Evolutionary conservation across 1,140 invertebrate species (phyloP).

Genomic region (Zaprionus davidi): DNA sequence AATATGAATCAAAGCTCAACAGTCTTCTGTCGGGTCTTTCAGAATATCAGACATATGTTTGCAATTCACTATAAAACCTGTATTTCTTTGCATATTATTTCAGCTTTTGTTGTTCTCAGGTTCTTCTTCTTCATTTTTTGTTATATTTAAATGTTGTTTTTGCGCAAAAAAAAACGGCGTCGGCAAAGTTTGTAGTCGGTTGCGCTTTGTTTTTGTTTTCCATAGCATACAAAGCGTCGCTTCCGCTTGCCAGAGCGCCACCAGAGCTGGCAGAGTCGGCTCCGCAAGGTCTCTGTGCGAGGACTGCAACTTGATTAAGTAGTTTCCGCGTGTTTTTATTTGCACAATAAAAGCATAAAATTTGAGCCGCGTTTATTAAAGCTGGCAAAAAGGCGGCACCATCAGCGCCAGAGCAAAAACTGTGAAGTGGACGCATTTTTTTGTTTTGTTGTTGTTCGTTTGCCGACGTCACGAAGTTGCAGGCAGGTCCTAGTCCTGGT

Average conservation of each 20-base stretch:
- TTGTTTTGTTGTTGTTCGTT: neutral
- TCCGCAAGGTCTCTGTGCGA: conserved; percentile 17
- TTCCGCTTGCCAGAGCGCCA: conserved; percentile 42
- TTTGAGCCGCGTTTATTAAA: conserved; percentile 52
- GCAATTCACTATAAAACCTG: neutral
- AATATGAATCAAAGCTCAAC: too few relatives aligned
- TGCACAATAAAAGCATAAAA: conserved; percentile 79
- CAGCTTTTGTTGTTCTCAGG: conserved; percentile 64
- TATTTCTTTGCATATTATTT: conserved; percentile 52
- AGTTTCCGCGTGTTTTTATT: conserved; percentile 80
- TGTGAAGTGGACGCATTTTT: conserved; percentile 54
- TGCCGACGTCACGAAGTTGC: conserved; percentile 23
- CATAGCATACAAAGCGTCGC: conserved; percentile 21
- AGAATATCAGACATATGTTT: neutral
- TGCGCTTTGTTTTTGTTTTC: conserved; percentile 55
- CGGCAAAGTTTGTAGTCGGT: conserved; percentile 56
- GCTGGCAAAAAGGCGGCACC: conserved; percentile 27
- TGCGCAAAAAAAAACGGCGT: conserved; percentile 37
- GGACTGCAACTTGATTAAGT: conserved; percentile 75
- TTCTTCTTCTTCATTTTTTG: conserved; percentile 25
- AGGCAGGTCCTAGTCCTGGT: neutral
- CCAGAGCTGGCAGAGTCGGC: conserved; percentile 14
- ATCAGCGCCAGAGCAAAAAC: conserved; percentile 43
- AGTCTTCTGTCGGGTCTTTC: neutral
- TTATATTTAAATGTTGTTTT: conserved; percentile 35